These are phyloP conservation scores for Thymelicus sylvestris DNA, from an alignment of 2,888 invertebrate genomes.

Conservation along the genomic window DNA sequence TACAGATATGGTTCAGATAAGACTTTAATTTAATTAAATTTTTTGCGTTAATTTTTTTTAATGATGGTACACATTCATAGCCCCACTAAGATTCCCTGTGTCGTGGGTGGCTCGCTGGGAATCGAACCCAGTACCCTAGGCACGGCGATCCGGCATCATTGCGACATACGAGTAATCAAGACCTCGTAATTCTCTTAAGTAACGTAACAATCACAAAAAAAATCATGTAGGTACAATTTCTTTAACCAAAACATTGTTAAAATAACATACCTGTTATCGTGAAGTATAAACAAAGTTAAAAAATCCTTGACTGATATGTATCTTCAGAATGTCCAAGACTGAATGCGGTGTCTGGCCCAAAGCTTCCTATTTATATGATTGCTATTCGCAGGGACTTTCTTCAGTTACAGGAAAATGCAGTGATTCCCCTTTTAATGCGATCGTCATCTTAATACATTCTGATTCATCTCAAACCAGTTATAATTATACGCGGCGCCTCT, in stretches of 20 bases:
- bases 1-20: too few relatives aligned
- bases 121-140: too few relatives aligned
- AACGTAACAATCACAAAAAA: too few relatives aligned
- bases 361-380: slow-evolving; percentile 11
- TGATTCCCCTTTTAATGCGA: slow-evolving; percentile 30
- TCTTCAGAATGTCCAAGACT: not conserved
- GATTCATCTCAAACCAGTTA: slow-evolving; percentile 18
- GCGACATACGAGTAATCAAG: not conserved
- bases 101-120: too few relatives aligned
- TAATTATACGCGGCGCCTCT: not conserved
- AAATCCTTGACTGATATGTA: not conserved
- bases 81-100: too few relatives aligned
- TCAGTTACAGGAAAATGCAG: slow-evolving; percentile 10
- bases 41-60: too few relatives aligned
- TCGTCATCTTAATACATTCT: slow-evolving; percentile 1
- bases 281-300: not conserved
- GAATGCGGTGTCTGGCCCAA: not conserved
- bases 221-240: too few relatives aligned
- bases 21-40: too few relatives aligned
- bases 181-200: not conserved
- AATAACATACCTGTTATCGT: too few relatives aligned
- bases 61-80: too few relatives aligned
- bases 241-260: too few relatives aligned
- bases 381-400: slow-evolving; percentile 10
- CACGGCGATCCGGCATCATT: too few relatives aligned